Conservation (phyloP, 1,140 invertebrate genomes). For the Pinna nobilis region DNA sequence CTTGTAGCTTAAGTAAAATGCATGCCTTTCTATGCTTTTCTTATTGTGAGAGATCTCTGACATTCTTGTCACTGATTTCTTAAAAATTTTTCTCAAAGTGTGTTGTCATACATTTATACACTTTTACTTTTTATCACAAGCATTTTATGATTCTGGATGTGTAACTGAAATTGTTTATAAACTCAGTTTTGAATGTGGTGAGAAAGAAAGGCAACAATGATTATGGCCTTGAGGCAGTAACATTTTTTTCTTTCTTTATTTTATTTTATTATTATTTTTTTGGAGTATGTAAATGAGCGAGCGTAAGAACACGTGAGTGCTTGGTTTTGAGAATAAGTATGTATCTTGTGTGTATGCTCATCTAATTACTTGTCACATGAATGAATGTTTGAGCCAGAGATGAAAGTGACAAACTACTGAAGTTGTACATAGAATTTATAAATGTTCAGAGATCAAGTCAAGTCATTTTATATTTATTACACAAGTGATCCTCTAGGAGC, state of each 20-base stretch:
- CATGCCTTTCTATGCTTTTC: no score
- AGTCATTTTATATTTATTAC: neutral
- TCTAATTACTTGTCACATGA: neutral
- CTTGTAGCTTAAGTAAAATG: no score
- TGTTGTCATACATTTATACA: no score
- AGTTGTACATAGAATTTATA: neutral
- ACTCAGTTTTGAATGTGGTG: neutral
- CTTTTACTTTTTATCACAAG: no score
- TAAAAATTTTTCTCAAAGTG: no score
- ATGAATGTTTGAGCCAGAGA: neutral
- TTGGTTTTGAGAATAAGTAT: neutral
- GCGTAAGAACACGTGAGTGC: neutral
- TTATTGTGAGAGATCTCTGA: no score
- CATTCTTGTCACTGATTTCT: no score
- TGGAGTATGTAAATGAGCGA: neutral
- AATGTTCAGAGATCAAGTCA: neutral
- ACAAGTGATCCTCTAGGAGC: slow-evolving; percentile 4
- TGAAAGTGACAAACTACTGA: no score
- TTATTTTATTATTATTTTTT: slow-evolving; percentile 10
- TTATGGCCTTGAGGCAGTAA: slow-evolving; percentile 1
- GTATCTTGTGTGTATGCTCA: neutral
- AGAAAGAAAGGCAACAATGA: neutral
- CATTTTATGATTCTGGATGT: slow-evolving; percentile 5
- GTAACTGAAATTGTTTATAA: neutral
- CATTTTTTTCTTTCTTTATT: neutral